Evolutionary conservation across 1,140 invertebrate genomes (phyloP).

Genomic region (Pseudachorutes palmiensis): DNA sequence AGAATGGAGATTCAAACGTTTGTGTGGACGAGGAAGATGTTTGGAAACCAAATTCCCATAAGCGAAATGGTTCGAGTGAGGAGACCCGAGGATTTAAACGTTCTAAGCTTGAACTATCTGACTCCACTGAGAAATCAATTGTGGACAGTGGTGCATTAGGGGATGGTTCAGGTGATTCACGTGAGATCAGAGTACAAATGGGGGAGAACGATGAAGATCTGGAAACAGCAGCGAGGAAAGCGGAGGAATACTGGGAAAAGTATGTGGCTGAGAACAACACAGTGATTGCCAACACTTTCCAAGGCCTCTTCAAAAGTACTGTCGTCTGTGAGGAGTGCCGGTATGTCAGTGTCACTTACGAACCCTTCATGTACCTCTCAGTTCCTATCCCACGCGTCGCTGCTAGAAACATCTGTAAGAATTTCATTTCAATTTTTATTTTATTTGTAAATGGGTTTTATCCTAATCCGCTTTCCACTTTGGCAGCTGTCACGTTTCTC

Average conservation of each 20-base stretch:
- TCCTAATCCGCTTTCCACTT: constrained; percentile 19
- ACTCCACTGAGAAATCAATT: background rate
- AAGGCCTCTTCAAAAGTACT: constrained; percentile 59
- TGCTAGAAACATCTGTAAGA: constrained; percentile 54
- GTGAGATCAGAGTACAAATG: background rate
- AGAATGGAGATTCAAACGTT: background rate
- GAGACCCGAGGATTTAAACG: too few species aligned
- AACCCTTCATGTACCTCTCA: constrained; percentile 66
- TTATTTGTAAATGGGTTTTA: constrained; percentile 13
- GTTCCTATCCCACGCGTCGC: constrained; percentile 60
- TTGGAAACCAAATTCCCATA: too few species aligned
- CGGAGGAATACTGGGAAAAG: constrained; percentile 55
- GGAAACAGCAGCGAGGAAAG: constrained; percentile 40
- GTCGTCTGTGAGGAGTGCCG: constrained; percentile 60
- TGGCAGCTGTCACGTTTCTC: constrained; percentile 53
- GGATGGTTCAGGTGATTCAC: too few species aligned
- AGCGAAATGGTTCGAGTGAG: too few species aligned
- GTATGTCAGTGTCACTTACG: constrained; percentile 60
- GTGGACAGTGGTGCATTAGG: too few species aligned
- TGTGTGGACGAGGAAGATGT: too few species aligned
- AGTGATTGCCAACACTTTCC: constrained; percentile 53
- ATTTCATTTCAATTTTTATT: constrained; percentile 9
- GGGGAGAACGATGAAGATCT: background rate
- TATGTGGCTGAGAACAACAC: constrained; percentile 55
- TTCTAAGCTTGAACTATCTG: background rate